Evolutionary conservation across 1,140 invertebrate genomes (phyloP).

Genomic region (Diprion similis): DNA sequence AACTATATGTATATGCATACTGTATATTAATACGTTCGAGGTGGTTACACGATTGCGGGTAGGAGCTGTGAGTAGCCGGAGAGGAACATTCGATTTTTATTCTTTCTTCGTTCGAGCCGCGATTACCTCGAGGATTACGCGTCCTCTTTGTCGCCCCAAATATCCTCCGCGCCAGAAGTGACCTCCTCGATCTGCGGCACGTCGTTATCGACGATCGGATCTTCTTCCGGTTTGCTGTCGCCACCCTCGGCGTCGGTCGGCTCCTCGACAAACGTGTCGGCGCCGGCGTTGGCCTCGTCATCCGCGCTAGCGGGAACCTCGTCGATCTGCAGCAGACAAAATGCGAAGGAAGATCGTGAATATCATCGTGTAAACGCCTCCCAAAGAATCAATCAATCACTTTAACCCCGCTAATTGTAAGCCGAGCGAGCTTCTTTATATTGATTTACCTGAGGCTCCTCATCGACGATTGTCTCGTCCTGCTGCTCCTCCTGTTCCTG

Average conservation of each 20-base stretch:
- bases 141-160: conserved; percentile 34
- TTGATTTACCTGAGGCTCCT: conserved; percentile 50
- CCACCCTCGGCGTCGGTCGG: conserved; percentile 16
- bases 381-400: no score
- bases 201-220: conserved; percentile 15
- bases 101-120: neutral
- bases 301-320: conserved; percentile 34
- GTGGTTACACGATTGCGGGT: no score
- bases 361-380: neutral
- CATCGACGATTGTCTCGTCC: conserved; percentile 43
- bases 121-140: conserved; percentile 30
- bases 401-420: no score
- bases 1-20: no score
- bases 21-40: no score
- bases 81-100: no score
- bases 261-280: conserved; percentile 41
- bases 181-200: conserved; percentile 29
- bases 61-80: no score
- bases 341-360: conserved; percentile 3
- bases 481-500: conserved; percentile 51
- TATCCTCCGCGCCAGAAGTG: conserved; percentile 24
- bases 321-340: conserved; percentile 38
- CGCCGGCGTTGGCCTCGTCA: conserved; percentile 34
- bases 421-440: no score
- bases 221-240: neutral